Conservation (phyloP, 2,888 invertebrate species). For the Harpalus rubripes region DNA sequence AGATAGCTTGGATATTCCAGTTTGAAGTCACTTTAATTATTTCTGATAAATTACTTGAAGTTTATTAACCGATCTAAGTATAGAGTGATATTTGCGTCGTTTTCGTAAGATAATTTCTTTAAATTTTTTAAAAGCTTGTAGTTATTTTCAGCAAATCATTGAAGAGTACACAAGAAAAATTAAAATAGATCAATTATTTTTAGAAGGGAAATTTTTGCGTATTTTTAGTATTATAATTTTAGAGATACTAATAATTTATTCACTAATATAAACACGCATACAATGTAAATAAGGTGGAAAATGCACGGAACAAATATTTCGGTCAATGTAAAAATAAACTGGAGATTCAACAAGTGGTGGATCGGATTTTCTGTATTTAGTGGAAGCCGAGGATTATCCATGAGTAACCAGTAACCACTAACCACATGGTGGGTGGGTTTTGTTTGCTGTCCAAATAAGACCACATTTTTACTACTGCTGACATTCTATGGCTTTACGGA, state of each 20-base stretch:
- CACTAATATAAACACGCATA: conserved; percentile 37
- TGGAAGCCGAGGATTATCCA: conserved; percentile 52
- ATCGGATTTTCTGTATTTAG: conserved; percentile 15
- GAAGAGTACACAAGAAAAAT: conserved; percentile 36
- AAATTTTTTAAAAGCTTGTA: conserved; percentile 1
- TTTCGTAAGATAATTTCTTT: conserved; percentile 13
- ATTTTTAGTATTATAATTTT: conserved; percentile 25
- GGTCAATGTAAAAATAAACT: conserved; percentile 47
- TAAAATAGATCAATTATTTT: conserved; percentile 41
- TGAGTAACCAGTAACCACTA: too few species aligned
- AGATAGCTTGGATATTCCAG: conserved; percentile 40
- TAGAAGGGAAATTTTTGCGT: conserved; percentile 34
- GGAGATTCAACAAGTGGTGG: conserved; percentile 25
- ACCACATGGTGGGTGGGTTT: conserved; percentile 3
- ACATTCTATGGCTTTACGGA: conserved; percentile 53
- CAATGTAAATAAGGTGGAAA: conserved; percentile 33
- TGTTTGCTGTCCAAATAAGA: conserved; percentile 8
- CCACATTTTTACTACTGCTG: conserved; percentile 25
- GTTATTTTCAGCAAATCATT: conserved; percentile 24
- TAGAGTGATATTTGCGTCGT: conserved; percentile 24
- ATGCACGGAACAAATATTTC: conserved; percentile 19
- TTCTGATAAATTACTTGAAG: conserved; percentile 34
- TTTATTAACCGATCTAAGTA: conserved; percentile 54
- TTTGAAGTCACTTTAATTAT: conserved; percentile 35
- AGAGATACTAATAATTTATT: conserved; percentile 30